These are phyloP conservation scores for Saturnia pavonia DNA, from an alignment of 2,888 invertebrate species.

Conservation along the genomic window DNA sequence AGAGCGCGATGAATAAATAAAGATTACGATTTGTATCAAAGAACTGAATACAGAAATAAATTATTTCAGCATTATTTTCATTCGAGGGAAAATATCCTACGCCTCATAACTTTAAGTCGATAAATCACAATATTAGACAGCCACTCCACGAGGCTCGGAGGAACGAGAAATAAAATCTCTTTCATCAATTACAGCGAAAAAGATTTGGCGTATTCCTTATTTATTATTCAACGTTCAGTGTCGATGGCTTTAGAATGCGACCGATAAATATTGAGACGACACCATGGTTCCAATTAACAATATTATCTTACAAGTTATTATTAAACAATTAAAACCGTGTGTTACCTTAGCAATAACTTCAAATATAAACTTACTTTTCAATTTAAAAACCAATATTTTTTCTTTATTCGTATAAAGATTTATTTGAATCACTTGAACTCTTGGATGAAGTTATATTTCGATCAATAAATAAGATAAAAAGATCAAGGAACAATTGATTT, in stretches of 20 bases:
- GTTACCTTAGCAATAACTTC: not conserved
- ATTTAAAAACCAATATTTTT: not conserved
- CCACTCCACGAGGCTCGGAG: conserved; percentile 51
- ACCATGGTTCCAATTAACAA: conserved; percentile 5
- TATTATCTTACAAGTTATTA: not conserved
- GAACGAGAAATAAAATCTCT: conserved; percentile 55
- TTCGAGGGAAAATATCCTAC: conserved; percentile 44
- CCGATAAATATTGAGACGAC: conserved; percentile 13
- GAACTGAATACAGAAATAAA: conserved; percentile 37
- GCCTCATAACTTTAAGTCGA: conserved; percentile 62
- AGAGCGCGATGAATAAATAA: conserved; percentile 21
- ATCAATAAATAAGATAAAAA: not conserved
- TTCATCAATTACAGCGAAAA: conserved; percentile 58
- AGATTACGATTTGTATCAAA: conserved; percentile 35
- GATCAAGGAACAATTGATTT: not conserved
- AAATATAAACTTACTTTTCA: not conserved
- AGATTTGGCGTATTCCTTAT: conserved; percentile 42
- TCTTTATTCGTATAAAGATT: not conserved
- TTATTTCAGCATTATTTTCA: conserved; percentile 48
- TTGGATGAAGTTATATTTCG: not conserved
- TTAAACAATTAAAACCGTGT: not conserved
- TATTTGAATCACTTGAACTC: not conserved
- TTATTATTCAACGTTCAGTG: conserved; percentile 47
- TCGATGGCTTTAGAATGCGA: conserved; percentile 32
- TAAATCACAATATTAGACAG: conserved; percentile 69